Evolutionary conservation across 2,113 vertebrate species (phyloP).

Genomic region (Microcebus griseorufus): DNA sequence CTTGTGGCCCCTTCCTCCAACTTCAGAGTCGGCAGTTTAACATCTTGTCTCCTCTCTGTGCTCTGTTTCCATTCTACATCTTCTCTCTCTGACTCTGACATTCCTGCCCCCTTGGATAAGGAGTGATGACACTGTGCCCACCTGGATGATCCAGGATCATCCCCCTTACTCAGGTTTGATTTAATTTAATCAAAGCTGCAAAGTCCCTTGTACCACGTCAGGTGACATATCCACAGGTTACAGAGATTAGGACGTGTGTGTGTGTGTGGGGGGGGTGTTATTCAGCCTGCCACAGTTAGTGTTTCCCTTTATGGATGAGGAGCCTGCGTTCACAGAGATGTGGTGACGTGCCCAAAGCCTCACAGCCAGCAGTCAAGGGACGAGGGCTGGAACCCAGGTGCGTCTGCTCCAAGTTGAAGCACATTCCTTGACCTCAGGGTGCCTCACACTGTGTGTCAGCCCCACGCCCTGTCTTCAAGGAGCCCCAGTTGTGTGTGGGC

Average conservation of each 20-base stretch:
- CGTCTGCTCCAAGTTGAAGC: background rate
- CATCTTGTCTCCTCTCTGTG: background rate
- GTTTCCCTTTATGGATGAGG: background rate
- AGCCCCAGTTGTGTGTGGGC: background rate
- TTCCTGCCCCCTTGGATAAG: background rate
- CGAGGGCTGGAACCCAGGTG: background rate
- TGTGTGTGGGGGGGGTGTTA: rapidly evolving
- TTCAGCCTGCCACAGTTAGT: too few relatives aligned
- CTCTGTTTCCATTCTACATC: background rate
- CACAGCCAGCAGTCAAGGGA: background rate
- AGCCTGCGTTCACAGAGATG: too few relatives aligned
- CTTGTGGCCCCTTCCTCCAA: background rate
- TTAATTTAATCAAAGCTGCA: background rate
- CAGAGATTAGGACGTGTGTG: background rate
- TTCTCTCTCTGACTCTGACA: background rate
- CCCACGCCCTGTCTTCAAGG: background rate
- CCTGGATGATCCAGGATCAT: background rate
- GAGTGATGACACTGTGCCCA: background rate
- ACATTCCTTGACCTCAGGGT: background rate
- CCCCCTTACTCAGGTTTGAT: background rate
- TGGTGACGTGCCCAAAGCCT: background rate
- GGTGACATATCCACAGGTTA: background rate
- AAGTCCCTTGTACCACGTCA: background rate
- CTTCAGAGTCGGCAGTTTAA: background rate
- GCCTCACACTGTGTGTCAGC: background rate